Evolutionary conservation across 2,797 vertebrate genomes (phyloP).

Genomic region (Fringilla coelebs): DNA sequence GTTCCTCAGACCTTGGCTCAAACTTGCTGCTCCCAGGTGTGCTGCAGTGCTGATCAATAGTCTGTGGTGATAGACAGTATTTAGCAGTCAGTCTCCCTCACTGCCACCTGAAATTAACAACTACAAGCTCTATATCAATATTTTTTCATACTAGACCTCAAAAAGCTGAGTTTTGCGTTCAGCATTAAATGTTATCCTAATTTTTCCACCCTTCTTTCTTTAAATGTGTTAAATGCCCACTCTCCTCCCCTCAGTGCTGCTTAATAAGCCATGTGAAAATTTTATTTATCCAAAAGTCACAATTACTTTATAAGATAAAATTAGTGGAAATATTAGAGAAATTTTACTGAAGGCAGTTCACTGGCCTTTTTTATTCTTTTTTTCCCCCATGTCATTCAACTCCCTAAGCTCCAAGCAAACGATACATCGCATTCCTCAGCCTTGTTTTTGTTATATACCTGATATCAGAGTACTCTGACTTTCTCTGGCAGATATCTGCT

Average conservation of each 20-base stretch:
- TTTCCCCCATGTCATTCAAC: not conserved
- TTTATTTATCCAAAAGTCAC: not conserved
- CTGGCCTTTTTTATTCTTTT: not conserved
- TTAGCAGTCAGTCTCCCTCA: not conserved
- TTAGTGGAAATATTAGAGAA: not conserved
- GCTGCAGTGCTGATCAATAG: not conserved
- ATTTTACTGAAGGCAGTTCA: not conserved
- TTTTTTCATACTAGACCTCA: not conserved
- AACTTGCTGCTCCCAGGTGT: not conserved
- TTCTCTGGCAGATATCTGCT: not conserved
- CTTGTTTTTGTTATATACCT: not conserved
- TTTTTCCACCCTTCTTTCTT: not conserved
- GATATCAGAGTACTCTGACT: not conserved
- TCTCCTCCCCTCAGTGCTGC: not conserved
- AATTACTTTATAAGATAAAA: not conserved
- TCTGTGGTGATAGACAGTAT: not conserved
- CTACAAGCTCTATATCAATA: not conserved
- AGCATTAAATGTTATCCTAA: not conserved
- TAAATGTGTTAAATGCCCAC: not conserved
- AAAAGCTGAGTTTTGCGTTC: not conserved
- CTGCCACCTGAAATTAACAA: not conserved
- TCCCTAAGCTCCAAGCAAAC: not conserved
- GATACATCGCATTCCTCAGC: not conserved
- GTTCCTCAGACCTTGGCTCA: not conserved
- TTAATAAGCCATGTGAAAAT: not conserved